A percentile compares a stretch with the other conserved stretches of the same genome.
phyloP scores from a whole-genome alignment of 2,888 invertebrate species.

The Gisinianus flammeolus region DNA sequence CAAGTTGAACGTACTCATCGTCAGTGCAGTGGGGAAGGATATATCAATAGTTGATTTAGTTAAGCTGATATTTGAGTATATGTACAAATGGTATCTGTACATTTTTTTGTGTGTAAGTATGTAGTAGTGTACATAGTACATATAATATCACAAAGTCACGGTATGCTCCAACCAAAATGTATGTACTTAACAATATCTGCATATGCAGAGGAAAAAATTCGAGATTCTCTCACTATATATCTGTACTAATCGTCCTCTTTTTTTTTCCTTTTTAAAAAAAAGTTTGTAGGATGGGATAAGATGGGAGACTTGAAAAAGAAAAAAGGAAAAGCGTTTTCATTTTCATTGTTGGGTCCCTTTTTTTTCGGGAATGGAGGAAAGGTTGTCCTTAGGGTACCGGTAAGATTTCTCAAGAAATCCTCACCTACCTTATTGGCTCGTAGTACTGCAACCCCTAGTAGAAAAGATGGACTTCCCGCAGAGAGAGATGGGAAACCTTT shows the following conservation, averaged over 20 bases:
- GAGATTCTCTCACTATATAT: conserved; percentile 25
- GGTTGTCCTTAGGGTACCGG: conserved; percentile 19
- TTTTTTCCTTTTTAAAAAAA: not conserved
- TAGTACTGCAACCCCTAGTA: conserved; percentile 37
- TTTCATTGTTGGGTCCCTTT: not conserved
- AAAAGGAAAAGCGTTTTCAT: not conserved
- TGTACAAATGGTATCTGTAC: no score
- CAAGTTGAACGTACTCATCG: conserved; percentile 4
- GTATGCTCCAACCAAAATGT: not conserved
- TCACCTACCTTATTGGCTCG: conserved; percentile 41
- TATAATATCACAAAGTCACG: not conserved
- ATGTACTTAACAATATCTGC: not conserved
- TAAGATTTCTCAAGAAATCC: conserved; percentile 34
- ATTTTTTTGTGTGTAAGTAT: no score
- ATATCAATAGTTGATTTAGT: not conserved
- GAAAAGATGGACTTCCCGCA: conserved; percentile 40
- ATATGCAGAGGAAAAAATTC: conserved; percentile 6
- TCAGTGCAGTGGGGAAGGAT: no score
- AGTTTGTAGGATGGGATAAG: not conserved
- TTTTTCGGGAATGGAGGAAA: conserved; percentile 9
- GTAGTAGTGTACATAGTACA: not conserved
- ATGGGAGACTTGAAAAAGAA: not conserved
- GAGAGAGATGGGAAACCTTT: conserved; percentile 21
- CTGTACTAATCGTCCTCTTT: not conserved
- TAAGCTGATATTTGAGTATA: not conserved